Conservation (phyloP, 2,888 invertebrate species). For the Silvanus unidentatus region DNA sequence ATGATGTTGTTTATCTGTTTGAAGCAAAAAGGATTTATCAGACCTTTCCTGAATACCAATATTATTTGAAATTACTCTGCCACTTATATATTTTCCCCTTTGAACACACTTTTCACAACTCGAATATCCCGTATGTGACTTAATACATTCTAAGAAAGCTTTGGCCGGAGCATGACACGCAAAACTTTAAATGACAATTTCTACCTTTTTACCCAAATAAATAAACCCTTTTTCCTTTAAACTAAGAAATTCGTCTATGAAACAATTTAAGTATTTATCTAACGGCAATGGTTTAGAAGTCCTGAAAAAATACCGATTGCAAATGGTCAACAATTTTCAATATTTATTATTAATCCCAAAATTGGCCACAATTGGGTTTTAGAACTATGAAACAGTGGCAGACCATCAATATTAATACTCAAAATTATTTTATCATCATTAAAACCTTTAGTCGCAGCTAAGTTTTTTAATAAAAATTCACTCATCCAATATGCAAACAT, state of each 20-base stretch:
- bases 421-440: neutral
- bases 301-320: constrained; percentile 4
- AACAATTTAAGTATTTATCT: neutral
- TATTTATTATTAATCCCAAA: constrained; percentile 1
- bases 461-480: neutral
- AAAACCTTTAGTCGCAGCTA: neutral
- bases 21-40: constrained; percentile 11
- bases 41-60: constrained; percentile 7
- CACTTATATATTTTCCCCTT: constrained; percentile 8
- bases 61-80: neutral
- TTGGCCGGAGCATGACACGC: constrained; percentile 22
- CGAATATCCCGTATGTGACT: constrained; percentile 17
- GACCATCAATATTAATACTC: constrained; percentile 5
- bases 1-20: constrained; percentile 1
- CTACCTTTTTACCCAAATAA: neutral
- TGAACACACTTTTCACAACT: constrained; percentile 20
- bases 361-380: constrained; percentile 6
- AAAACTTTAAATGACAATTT: constrained; percentile 15
- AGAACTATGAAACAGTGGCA: constrained; percentile 3
- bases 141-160: constrained; percentile 18
- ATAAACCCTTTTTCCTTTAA: neutral
- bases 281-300: constrained; percentile 5
- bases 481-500: neutral
- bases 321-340: constrained; percentile 5
- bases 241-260: neutral